Conservation (phyloP, 1,140 invertebrate genomes). For the Heterodera schachtii region DNA sequence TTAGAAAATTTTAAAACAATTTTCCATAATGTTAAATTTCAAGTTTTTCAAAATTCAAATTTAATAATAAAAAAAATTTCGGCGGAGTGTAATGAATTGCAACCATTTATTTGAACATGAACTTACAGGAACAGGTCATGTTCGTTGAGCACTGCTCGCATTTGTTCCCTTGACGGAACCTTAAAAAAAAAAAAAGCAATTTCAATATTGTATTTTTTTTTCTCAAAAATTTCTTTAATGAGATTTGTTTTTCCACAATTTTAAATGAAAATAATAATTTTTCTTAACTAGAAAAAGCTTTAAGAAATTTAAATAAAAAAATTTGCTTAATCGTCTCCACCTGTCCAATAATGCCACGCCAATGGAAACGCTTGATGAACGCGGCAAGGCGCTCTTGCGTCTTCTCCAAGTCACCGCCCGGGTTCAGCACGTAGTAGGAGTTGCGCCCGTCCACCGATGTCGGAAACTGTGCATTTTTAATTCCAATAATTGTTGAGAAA, state of each 20-base stretch:
- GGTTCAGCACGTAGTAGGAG: slow-evolving; percentile 58
- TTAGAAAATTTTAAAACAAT: too few species aligned
- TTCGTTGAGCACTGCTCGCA: slow-evolving; percentile 39
- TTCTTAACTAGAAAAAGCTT: neutral
- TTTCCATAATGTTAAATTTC: too few species aligned
- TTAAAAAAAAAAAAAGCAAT: neutral
- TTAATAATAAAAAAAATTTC: too few species aligned
- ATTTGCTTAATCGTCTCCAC: too few species aligned
- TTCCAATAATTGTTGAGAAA: slow-evolving; percentile 20
- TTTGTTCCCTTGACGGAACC: slow-evolving; percentile 18
- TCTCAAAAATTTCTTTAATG: too few species aligned
- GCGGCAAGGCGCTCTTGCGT: slow-evolving; percentile 50
- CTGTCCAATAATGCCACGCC: slow-evolving; percentile 48
- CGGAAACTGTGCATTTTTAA: slow-evolving; percentile 42
- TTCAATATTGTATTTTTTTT: too few species aligned
- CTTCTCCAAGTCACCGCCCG: slow-evolving; percentile 54
- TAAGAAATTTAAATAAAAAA: too few species aligned
- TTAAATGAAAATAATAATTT: neutral
- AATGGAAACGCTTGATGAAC: slow-evolving; percentile 44
- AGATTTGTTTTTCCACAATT: too few species aligned
- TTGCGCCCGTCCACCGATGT: slow-evolving; percentile 52
- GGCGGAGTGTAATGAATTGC: too few species aligned
- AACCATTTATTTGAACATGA: neutral
- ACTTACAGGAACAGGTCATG: slow-evolving; percentile 58
- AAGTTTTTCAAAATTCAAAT: too few species aligned